Evolutionary conservation across 2,797 vertebrate species (phyloP), one percentile per base, ranked within the genome.

Genomic region (Lacerta viridis): DNA sequence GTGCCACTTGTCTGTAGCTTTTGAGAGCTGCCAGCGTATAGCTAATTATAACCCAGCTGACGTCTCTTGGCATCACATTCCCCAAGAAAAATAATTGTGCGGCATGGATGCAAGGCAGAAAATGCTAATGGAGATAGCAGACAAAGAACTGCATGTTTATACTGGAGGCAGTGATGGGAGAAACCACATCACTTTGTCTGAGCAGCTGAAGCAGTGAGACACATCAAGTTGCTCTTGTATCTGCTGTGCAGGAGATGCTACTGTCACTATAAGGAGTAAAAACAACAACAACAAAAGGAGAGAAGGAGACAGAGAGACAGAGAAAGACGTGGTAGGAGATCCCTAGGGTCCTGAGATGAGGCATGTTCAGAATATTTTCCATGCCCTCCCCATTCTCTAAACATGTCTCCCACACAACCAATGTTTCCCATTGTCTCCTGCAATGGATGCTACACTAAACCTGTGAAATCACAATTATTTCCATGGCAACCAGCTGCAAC

Each of bases 401-500:
- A 88, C 33, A 80, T 68, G 0, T 23, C 69, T 90, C 86, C 87
- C 27, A 89, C 88, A 84, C 86, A 77, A 94, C 75, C 84, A 90
- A 84, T 92, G 92, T 83, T 87, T 86, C 88, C 68, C 83, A 83
- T 61, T 92, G 80, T 85, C 89, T 91, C 94, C 88, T 78, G 59
- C 89, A 93, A 89, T 59, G 85, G 80, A 89, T 94, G 74, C 88
- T 94, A 90, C 87, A 90, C 84, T 72, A 83, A 93, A 94, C 93
- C 93, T 91, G 91, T 78, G 87, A 94, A 92, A 92, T 92, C 94
- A 92, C 92, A 92, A 94, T 94, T 92, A 95, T 95, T 96, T 95
- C 95, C 94, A 95, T 95, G 93, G 94, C 92, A 96, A 96, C 92
- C 92, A 90, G 84, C 92, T 88, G 92, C 91, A 93, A 90, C 93